Conservation (phyloP, 2,113 vertebrate genomes). For the Elgaria multicarinata region DNA sequence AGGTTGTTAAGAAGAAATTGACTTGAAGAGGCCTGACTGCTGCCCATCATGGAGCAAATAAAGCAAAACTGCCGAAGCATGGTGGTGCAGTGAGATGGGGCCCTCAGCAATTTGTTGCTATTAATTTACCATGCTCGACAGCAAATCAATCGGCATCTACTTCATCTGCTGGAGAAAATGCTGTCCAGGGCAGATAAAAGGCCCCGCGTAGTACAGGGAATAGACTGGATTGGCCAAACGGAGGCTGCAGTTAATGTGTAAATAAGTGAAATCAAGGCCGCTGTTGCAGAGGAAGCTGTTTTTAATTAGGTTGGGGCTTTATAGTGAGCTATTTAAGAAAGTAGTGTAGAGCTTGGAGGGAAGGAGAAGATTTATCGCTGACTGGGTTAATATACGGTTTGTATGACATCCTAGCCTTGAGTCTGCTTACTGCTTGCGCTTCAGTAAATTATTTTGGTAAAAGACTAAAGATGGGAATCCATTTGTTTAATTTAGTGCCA, state of each 20-base stretch:
- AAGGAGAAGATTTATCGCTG: constrained; percentile 72
- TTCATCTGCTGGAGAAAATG: constrained; percentile 87
- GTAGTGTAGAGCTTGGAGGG: constrained; percentile 64
- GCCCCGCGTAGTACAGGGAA: constrained; percentile 77
- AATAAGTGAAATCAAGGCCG: constrained; percentile 88
- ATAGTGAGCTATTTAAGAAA: constrained; percentile 78
- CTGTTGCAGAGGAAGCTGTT: constrained; percentile 81
- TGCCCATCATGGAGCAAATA: constrained; percentile 90
- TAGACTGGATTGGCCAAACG: constrained; percentile 81
- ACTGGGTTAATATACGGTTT: constrained; percentile 66
- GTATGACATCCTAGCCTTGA: constrained; percentile 62
- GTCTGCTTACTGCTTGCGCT: constrained; percentile 58
- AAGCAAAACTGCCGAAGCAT: constrained; percentile 89
- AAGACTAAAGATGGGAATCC: constrained; percentile 52
- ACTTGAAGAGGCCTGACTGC: constrained; percentile 90
- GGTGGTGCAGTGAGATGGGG: constrained; percentile 85
- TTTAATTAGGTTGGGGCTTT: constrained; percentile 85
- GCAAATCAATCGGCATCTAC: constrained; percentile 95
- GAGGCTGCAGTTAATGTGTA: constrained; percentile 87
- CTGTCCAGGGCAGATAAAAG: constrained; percentile 88
- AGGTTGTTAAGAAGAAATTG: constrained; percentile 97
- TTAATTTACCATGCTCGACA: constrained; percentile 93
- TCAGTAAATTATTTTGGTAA: constrained; percentile 71
- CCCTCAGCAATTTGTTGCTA: constrained; percentile 91
- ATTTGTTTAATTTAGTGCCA: constrained; percentile 70